Base-by-base conservation (phyloP, 2,113 vertebrate genomes). In the Tenebrosternarchus preto region DNA sequence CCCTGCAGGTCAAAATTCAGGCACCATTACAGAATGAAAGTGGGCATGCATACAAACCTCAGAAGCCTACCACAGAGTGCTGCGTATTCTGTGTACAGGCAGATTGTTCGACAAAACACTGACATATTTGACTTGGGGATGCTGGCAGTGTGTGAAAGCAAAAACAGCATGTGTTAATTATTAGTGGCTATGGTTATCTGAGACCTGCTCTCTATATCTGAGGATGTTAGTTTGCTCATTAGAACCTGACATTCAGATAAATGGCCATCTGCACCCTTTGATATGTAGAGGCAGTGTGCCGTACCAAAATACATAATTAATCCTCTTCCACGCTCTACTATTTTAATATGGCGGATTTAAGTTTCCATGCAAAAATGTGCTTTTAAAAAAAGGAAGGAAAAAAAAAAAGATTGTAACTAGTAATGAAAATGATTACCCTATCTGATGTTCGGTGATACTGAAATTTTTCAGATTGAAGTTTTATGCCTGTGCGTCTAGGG, bases 171-270 rank as follows among this genome's bases (percentile, higher is more conserved):
- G 68, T 53, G 43, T 27, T 71, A 78, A 69, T 78, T 60, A 78
- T 71, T 50, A 71, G 77, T 56, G 8, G 24, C 56, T 20, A 17
- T 1, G 67, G 63, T 67, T 33, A 56, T 77, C 67, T 56, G 36
- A 56, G 64, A 22, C 31, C 64, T 60, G 29, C 29, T 39, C 59
- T 74, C 33, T 4, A 24, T 6, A 50, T 43, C 63, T 59, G 20
- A 68, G 50, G 53, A 75, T 75, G 55, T 67, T 22, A 12, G 60
- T 29, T 73, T 53, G 5, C 39, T 80, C 69, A 25, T 73, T 73
- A 80, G 46, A 60, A 46, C 31, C 61, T 80, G 70, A 57, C 61
- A 57, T 43, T 33, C 64, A 57, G 66, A 75, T 76, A 67, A 76
- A 75, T 76, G 33, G 12, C 59, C 63, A 63, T 73, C 43, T 56